A percentile compares a stretch with the other conserved stretches of the same genome.
Conservation (phyloP, 2,797 vertebrate genomes). For the Melanitta fusca region DNA sequence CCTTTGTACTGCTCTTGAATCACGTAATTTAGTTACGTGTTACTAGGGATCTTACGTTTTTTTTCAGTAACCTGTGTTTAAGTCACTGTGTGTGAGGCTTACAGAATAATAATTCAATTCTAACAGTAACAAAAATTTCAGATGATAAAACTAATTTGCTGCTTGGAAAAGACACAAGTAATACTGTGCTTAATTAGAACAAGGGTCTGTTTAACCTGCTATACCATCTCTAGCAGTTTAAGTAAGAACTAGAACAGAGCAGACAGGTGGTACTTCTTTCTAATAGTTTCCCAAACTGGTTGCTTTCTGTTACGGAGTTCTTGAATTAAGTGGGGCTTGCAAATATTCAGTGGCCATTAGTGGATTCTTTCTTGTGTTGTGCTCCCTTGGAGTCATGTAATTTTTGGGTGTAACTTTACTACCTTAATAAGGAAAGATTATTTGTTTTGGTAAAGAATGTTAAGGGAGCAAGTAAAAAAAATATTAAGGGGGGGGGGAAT, state of each 20-base stretch:
- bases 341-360: background rate
- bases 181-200: background rate
- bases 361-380: background rate
- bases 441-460: background rate
- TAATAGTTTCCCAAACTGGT: background rate
- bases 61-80: background rate
- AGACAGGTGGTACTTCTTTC: background rate
- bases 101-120: background rate
- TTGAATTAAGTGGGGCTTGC: background rate
- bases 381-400: background rate
- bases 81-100: background rate
- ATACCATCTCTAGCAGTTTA: background rate
- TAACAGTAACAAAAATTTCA: background rate
- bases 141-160: background rate
- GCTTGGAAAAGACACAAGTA: background rate
- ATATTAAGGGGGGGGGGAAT: background rate
- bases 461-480: background rate
- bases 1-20: background rate
- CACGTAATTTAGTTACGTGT: background rate
- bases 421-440: background rate
- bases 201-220: background rate
- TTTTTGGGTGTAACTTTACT: background rate
- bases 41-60: background rate
- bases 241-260: background rate
- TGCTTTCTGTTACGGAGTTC: background rate